Percentiles rank a stretch among this genome's conserved stretches.
These are phyloP conservation scores for Cheilosia impressa DNA, from an alignment of 2,888 invertebrate genomes.

Conservation along the genomic window DNA sequence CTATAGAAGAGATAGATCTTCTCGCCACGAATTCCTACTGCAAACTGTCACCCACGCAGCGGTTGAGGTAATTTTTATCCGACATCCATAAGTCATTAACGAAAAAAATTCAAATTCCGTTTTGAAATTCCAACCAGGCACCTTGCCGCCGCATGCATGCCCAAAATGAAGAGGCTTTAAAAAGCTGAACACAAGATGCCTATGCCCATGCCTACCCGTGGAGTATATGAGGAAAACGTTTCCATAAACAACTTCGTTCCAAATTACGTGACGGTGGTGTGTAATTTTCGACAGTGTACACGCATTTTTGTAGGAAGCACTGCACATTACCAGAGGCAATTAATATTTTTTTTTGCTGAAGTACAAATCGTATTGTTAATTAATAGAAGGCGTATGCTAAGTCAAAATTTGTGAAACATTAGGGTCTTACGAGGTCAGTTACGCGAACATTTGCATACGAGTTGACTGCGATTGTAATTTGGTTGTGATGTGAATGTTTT, in stretches of 20 bases:
- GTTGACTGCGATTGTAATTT: too few relatives aligned
- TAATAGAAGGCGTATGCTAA: background rate
- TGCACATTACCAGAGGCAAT: slow-evolving; percentile 12
- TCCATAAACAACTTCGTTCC: slow-evolving; percentile 58
- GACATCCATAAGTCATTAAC: slow-evolving; percentile 40
- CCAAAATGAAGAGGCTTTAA: slow-evolving; percentile 36
- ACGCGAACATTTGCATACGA: background rate
- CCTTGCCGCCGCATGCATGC: background rate
- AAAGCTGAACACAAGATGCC: slow-evolving; percentile 3
- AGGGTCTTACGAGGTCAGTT: slow-evolving; percentile 19
- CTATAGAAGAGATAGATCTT: slow-evolving; percentile 50
- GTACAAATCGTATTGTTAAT: slow-evolving; percentile 9
- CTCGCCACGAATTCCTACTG: slow-evolving; percentile 52
- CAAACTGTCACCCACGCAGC: slow-evolving; percentile 55
- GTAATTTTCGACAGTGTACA: slow-evolving; percentile 2
- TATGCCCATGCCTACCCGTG: background rate
- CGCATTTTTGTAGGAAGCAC: slow-evolving; percentile 36
- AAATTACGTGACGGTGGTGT: slow-evolving; percentile 66
- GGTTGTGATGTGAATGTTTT: too few relatives aligned
- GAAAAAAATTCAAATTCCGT: slow-evolving; percentile 13
- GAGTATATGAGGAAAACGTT: slow-evolving; percentile 51
- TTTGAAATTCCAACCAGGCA: slow-evolving; percentile 66
- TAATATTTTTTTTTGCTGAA: background rate
- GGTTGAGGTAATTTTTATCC: slow-evolving; percentile 64
- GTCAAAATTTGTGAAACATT: background rate